Conservation (phyloP, 2,113 vertebrate genomes). For the Pardalotus punctatus region DNA sequence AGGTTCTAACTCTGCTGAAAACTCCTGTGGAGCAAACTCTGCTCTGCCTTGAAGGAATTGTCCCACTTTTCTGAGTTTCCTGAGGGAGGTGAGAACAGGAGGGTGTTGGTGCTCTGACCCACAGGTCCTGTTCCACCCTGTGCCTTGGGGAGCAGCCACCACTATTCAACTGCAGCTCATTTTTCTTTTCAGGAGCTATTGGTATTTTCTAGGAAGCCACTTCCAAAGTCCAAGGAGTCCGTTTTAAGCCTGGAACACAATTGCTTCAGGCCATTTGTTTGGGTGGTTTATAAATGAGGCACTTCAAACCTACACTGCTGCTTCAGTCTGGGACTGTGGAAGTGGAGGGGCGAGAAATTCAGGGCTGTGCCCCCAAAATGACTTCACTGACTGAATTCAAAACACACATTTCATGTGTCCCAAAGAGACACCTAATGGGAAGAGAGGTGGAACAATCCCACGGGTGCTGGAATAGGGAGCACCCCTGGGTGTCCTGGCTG, state of each 20-base stretch:
- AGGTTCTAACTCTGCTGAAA: not conserved
- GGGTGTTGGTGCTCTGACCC: not conserved
- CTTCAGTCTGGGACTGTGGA: not conserved
- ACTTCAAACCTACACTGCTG: fast-evolving
- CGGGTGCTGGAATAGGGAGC: not conserved
- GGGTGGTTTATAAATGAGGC: not conserved
- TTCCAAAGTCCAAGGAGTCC: not conserved
- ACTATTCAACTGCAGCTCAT: fast-evolving
- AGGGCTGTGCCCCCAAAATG: not conserved
- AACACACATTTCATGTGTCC: fast-evolving
- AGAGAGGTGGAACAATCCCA: no score
- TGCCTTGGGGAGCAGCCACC: not conserved
- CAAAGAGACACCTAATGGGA: fast-evolving
- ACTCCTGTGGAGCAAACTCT: not conserved
- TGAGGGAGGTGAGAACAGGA: not conserved
- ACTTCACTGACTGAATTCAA: not conserved
- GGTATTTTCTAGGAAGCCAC: not conserved
- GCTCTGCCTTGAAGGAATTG: not conserved
- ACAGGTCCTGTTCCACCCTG: not conserved
- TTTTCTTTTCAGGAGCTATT: fast-evolving
- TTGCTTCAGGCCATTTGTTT: not conserved
- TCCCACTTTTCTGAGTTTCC: not conserved
- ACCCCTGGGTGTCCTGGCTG: not conserved
- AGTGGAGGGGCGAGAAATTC: not conserved
- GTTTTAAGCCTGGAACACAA: not conserved